phyloP scores from a whole-genome alignment of 2,113 vertebrate species.

The Eulemur macaco region DNA sequence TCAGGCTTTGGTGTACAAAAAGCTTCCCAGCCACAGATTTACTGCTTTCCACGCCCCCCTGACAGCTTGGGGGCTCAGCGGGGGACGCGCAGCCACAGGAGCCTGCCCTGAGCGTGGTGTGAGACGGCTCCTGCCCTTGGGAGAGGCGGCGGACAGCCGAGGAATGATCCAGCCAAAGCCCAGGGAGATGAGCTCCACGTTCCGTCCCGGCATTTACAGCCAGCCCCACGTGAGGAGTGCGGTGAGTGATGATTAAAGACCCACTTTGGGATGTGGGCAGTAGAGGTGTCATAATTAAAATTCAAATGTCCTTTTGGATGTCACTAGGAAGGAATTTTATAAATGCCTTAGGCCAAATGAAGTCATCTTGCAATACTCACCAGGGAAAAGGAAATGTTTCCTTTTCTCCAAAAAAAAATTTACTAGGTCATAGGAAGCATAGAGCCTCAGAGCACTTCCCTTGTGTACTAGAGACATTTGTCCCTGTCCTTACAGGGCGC shows the following conservation, averaged over 20 bases:
- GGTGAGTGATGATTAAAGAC: neutral
- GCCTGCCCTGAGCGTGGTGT: fast-evolving
- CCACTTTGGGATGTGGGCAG: neutral
- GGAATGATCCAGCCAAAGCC: neutral
- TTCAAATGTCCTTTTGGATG: neutral
- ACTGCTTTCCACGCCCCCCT: fast-evolving
- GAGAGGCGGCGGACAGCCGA: fast-evolving
- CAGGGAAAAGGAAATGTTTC: too few species aligned
- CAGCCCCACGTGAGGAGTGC: fast-evolving
- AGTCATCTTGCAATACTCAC: neutral
- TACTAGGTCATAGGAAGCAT: neutral
- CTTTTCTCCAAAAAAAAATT: neutral
- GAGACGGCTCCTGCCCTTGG: fast-evolving
- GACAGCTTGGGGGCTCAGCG: neutral
- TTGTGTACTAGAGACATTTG: fast-evolving
- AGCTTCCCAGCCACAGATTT: neutral
- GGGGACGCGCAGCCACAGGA: fast-evolving
- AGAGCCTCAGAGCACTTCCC: too few species aligned
- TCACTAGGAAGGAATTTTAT: neutral
- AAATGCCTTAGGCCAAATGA: neutral
- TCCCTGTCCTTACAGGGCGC: fast-evolving
- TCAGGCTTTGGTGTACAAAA: fast-evolving
- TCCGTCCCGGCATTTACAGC: too few species aligned
- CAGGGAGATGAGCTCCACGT: fast-evolving
- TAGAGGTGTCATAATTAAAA: neutral